A percentile compares a stretch with the other conserved stretches of the same genome.
Evolutionary conservation across 2,113 vertebrate genomes (phyloP).

Genomic region (Pipa parva): DNA sequence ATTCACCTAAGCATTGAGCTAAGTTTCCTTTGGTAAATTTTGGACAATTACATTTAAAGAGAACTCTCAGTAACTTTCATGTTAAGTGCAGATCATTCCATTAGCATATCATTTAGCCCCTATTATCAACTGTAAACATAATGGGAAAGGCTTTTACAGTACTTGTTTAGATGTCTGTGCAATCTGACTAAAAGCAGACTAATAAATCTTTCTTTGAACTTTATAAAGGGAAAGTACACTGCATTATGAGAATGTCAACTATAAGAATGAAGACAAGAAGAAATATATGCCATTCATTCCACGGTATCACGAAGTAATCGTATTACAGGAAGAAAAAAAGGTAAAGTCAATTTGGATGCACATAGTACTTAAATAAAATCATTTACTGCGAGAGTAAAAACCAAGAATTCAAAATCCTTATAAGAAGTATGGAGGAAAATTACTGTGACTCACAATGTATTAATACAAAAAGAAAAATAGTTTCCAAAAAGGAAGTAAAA

Average conservation of each 20-base stretch:
- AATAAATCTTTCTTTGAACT: constrained; percentile 54
- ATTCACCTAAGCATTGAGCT: background rate
- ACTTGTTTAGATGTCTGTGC: constrained; percentile 44
- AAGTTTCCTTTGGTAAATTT: background rate
- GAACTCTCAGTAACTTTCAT: constrained; percentile 11
- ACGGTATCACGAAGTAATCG: constrained; percentile 60
- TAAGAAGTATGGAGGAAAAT: constrained; percentile 5
- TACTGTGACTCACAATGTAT: constrained; percentile 31
- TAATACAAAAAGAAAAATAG: constrained; percentile 23
- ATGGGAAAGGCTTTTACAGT: constrained; percentile 43
- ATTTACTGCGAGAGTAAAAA: constrained; percentile 41
- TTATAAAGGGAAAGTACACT: constrained; percentile 57
- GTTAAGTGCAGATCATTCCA: constrained; percentile 12
- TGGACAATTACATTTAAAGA: constrained; percentile 9
- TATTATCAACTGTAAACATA: constrained; percentile 48
- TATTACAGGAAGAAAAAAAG: constrained; percentile 66
- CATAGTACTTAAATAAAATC: constrained; percentile 44
- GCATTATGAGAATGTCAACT: constrained; percentile 68
- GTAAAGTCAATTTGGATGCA: constrained; percentile 49
- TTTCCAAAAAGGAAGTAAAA: constrained; percentile 39
- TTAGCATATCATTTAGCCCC: constrained; percentile 39
- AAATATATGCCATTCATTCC: constrained; percentile 58
- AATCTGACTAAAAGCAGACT: constrained; percentile 50
- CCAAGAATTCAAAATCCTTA: constrained; percentile 40
- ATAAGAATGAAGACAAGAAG: constrained; percentile 59